phyloP scores from a whole-genome alignment of 1,140 invertebrate genomes.

The Dinothrombium tinctorium region DNA sequence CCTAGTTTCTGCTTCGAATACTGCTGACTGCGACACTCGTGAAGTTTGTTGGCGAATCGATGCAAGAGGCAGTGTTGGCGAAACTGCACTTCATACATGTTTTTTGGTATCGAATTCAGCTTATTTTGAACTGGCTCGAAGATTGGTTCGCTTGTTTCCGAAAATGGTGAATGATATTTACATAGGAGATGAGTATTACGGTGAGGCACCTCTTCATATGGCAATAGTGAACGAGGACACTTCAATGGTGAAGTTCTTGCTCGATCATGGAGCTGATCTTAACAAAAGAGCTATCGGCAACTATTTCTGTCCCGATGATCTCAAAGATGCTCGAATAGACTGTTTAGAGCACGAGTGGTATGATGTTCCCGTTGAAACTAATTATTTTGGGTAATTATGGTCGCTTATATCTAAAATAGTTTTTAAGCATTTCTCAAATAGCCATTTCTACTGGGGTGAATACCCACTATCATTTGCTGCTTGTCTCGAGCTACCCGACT shows the following conservation, averaged over 20 bases:
- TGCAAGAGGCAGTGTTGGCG: conserved; percentile 79
- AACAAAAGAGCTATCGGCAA: conserved; percentile 74
- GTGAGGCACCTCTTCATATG: conserved; percentile 83
- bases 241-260: conserved; percentile 79
- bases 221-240: conserved; percentile 96
- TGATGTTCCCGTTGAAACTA: conserved; percentile 53
- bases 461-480: no score
- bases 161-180: conserved; percentile 91
- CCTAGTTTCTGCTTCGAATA: no score
- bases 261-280: conserved; percentile 71
- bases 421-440: no score
- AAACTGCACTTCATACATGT: conserved; percentile 79
- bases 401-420: not conserved
- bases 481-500: no score
- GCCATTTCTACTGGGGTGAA: no score
- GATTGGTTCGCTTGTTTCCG: conserved; percentile 69
- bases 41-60: conserved; percentile 78
- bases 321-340: conserved; percentile 66
- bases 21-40: conserved; percentile 23
- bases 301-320: conserved; percentile 93
- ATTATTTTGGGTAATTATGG: conserved; percentile 81
- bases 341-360: conserved; percentile 78
- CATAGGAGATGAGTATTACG: conserved; percentile 86
- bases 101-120: conserved; percentile 67
- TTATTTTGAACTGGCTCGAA: conserved; percentile 74